phyloP scores from a whole-genome alignment of 2,888 invertebrate genomes.

The Thysanoteuthis rhombus region DNA sequence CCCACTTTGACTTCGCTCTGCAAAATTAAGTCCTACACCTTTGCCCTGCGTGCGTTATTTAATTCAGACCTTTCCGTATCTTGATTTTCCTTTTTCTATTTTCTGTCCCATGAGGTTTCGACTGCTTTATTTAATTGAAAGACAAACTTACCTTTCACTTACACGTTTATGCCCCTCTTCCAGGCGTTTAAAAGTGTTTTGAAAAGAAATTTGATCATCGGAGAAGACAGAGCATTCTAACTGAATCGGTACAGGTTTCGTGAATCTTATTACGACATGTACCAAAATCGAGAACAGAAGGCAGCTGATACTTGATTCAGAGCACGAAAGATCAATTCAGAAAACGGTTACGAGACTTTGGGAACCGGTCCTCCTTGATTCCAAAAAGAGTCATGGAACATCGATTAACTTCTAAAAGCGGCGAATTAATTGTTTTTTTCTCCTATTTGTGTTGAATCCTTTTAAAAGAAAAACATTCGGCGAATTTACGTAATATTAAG shows the following conservation, averaged over 20 bases:
- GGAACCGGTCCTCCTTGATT: background rate
- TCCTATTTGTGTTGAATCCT: no score
- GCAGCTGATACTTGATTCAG: background rate
- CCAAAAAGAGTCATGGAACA: background rate
- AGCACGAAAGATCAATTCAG: background rate
- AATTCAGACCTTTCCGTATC: background rate
- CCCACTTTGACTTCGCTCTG: background rate
- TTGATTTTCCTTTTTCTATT: background rate
- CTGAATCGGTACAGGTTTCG: background rate
- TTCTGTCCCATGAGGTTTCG: conserved; percentile 12
- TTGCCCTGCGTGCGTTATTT: background rate
- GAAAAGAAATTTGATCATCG: background rate
- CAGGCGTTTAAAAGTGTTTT: background rate
- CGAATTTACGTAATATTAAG: no score
- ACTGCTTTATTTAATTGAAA: background rate
- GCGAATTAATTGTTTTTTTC: no score
- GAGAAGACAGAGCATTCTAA: background rate
- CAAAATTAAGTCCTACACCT: background rate
- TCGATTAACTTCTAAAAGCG: no score
- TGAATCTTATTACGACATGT: background rate
- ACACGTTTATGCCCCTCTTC: background rate
- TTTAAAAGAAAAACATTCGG: no score
- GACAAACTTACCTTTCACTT: conserved; percentile 12
- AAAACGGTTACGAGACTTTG: background rate
- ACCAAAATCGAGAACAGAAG: background rate